Conservation (phyloP, 2,888 invertebrate species). For the Ypsolopha scabrella region DNA sequence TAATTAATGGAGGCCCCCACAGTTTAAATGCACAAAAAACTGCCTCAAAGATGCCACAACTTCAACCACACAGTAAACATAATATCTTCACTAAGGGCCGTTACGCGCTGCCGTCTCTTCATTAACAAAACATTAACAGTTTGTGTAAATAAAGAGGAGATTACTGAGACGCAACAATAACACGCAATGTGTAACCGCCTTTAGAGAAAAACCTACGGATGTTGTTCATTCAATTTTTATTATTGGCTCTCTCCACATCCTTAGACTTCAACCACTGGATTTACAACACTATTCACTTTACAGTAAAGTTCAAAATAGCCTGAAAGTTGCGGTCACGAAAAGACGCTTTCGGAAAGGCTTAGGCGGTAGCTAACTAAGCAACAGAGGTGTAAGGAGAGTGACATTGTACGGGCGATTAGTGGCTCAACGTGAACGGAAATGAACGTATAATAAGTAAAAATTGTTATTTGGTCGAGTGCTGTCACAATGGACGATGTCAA, state of each 20-base stretch:
- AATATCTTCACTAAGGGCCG: neutral
- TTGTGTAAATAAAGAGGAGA: constrained; percentile 28
- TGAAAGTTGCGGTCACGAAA: neutral
- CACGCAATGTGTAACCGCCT: constrained; percentile 14
- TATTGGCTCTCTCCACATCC: neutral
- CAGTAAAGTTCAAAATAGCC: constrained; percentile 1
- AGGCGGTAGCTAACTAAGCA: constrained; percentile 1
- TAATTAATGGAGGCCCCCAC: no score
- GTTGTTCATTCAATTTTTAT: constrained; percentile 4
- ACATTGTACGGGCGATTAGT: constrained; percentile 45
- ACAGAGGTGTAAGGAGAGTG: constrained; percentile 22
- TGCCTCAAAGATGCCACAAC: no score
- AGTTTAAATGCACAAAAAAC: no score
- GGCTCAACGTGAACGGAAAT: constrained; percentile 43
- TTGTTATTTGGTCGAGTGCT: constrained; percentile 24
- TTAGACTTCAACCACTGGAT: neutral
- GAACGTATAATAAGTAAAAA: constrained; percentile 22
- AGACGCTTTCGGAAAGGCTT: constrained; percentile 7
- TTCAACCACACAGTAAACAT: constrained; percentile 8
- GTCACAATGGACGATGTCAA: constrained; percentile 26
- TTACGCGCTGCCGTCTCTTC: constrained; percentile 15
- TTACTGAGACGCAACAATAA: constrained; percentile 25
- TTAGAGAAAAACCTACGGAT: constrained; percentile 1
- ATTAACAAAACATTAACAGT: constrained; percentile 27
- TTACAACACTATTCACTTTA: neutral